These are phyloP conservation scores for Cisticola juncidis DNA, from an alignment of 2,113 vertebrate species.

Conservation along the genomic window DNA sequence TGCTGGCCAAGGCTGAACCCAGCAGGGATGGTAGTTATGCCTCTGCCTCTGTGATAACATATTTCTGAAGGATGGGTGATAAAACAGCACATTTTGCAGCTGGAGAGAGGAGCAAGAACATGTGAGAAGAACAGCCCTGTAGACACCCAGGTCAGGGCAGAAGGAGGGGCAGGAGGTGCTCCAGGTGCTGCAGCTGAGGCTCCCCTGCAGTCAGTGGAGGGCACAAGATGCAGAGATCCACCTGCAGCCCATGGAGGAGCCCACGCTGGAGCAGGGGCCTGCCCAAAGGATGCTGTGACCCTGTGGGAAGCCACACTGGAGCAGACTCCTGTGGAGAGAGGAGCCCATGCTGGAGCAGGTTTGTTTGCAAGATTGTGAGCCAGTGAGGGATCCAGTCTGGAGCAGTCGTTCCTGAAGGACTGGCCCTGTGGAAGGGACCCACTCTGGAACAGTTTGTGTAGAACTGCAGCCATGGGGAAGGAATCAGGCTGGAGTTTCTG, in stretches of 20 bases:
- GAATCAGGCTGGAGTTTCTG: not conserved
- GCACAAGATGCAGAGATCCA: not conserved
- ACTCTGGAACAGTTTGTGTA: not conserved
- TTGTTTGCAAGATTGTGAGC: not conserved
- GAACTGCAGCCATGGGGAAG: not conserved
- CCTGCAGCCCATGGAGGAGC: not conserved
- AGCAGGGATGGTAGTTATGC: not conserved
- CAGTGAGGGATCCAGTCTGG: not conserved
- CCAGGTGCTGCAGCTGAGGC: no score
- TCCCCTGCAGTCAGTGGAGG: not conserved
- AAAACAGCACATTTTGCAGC: not conserved
- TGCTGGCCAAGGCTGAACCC: not conserved
- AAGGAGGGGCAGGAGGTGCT: not conserved
- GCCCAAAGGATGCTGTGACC: not conserved
- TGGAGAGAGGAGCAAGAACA: not conserved
- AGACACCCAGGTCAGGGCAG: not conserved
- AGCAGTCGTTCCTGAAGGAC: not conserved
- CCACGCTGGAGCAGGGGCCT: fast-evolving
- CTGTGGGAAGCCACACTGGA: not conserved
- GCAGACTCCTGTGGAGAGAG: not conserved
- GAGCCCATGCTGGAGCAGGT: not conserved
- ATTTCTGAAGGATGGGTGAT: not conserved
- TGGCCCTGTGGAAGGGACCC: not conserved
- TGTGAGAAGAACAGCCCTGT: not conserved
- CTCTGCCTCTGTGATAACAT: not conserved